phyloP scores from a whole-genome alignment of 2,797 vertebrate genomes.

The Ctenopoma kingsleyae region DNA sequence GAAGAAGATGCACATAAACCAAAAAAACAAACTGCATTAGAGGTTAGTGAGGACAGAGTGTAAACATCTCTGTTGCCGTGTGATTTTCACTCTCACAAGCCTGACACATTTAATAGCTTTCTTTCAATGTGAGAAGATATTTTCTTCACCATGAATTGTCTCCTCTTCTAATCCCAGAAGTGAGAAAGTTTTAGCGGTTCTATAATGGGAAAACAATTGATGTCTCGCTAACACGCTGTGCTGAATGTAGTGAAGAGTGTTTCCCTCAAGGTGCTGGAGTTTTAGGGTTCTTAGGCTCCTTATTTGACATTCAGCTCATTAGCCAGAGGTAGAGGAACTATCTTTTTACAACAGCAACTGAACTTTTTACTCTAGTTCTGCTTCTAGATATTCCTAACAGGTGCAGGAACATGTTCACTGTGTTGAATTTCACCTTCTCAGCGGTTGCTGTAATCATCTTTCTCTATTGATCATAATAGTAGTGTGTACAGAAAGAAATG shows the following conservation, averaged over 20 bases:
- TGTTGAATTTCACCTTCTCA: neutral
- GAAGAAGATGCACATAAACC: conserved; percentile 3
- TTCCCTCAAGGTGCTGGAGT: conserved; percentile 30
- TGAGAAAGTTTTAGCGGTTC: conserved; percentile 25
- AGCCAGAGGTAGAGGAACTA: neutral
- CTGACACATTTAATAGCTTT: conserved; percentile 33
- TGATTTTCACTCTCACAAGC: conserved; percentile 5
- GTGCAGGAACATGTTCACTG: neutral
- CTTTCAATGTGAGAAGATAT: conserved; percentile 32
- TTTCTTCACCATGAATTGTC: conserved; percentile 27
- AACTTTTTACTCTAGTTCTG: neutral
- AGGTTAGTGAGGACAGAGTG: conserved; percentile 1
- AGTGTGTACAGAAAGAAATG: neutral
- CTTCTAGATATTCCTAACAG: neutral
- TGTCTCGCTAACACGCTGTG: conserved; percentile 17
- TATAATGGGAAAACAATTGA: conserved; percentile 42
- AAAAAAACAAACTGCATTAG: neutral
- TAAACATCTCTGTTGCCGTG: conserved; percentile 1
- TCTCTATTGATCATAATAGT: neutral
- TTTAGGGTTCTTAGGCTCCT: neutral
- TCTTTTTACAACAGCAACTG: neutral
- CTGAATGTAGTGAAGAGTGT: conserved; percentile 16
- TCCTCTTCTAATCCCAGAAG: conserved; percentile 23
- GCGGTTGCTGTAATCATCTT: neutral
- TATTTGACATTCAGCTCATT: conserved; percentile 24